These are phyloP conservation scores for Cyclophora albipunctata DNA, from an alignment of 2,888 invertebrate species.

Conservation along the genomic window DNA sequence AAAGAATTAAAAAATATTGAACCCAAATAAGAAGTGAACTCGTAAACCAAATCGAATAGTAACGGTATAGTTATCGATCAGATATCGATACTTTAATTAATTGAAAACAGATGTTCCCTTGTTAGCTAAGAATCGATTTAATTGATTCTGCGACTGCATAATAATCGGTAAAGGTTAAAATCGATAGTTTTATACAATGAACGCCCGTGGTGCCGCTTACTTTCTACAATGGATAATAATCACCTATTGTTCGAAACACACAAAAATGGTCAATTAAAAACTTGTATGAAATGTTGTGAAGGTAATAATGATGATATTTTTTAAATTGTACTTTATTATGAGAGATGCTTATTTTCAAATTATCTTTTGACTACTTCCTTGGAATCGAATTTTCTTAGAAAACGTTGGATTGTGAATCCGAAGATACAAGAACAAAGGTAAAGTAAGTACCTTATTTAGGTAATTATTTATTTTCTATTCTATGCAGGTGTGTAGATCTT, in stretches of 20 bases:
- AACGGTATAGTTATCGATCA: constrained; percentile 24
- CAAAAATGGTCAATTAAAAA: constrained; percentile 55
- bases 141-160: constrained; percentile 54
- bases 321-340: constrained; percentile 8
- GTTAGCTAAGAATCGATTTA: constrained; percentile 63
- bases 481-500: too few relatives aligned
- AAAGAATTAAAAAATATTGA: too few relatives aligned
- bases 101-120: constrained; percentile 70
- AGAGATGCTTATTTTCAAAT: not conserved
- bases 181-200: constrained; percentile 61
- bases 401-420: too few relatives aligned
- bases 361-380: not conserved
- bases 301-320: constrained; percentile 12
- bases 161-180: constrained; percentile 45
- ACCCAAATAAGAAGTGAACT: too few relatives aligned
- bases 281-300: constrained; percentile 18
- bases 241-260: constrained; percentile 65
- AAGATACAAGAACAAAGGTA: too few relatives aligned
- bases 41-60: constrained; percentile 21
- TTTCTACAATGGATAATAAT: constrained; percentile 65
- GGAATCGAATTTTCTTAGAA: not conserved
- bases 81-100: constrained; percentile 56
- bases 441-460: too few relatives aligned
- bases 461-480: too few relatives aligned
- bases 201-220: constrained; percentile 55